Evolutionary conservation across 2,113 vertebrate genomes (phyloP), one percentile per base, ranked within the genome.

Genomic region (Syngnathus typhle): DNA sequence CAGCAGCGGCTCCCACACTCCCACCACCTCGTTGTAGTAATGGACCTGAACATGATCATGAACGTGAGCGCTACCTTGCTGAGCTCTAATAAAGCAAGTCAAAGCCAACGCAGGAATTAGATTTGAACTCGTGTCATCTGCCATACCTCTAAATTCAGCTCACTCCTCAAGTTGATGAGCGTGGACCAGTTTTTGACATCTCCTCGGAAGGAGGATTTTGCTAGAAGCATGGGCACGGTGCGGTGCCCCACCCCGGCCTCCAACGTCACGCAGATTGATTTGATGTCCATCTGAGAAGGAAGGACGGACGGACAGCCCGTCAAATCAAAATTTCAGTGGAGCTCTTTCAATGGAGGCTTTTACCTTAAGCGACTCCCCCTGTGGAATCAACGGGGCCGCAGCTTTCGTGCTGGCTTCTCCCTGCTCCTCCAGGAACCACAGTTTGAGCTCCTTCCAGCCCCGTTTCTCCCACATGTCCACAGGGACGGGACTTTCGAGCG

Each of bases 151-250:
- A 98, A 70, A 66, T 93, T 89, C 59, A 98, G 93, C 7, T 75
- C 86, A 65, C 94, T 94, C 56, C 89, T 90, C 0, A 99, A 85
- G 81, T 96, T 95, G 77, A 98, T 96, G 27, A 99, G 90, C 0
- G 94, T 94, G 78, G 89, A 95, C 95, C 95, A 98, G 87, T 99
- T 93, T 84, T 87, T 93, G 13, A 95, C 94, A 75, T 94, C 88
- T 65, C 95, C 96, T 13, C 88, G 76, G 85, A 98, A 94, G 36
- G 90, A 90, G 6, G 96, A 95, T 73, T 99, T 98, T 69, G 94
- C 95, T 83, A 98, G 90, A 70, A 99, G 94, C 95, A 99, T 96
- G n/a, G 97, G 97, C 58, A 97, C 86, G 3, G 96, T 99, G 82
- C 91, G 92, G 67, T 98, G 96, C 37, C 97, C 97, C 77, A 99